A percentile compares a stretch with the other conserved stretches of the same genome.
phyloP scores from a whole-genome alignment of 1,140 invertebrate genomes.

The Drosophila mojavensis region DNA sequence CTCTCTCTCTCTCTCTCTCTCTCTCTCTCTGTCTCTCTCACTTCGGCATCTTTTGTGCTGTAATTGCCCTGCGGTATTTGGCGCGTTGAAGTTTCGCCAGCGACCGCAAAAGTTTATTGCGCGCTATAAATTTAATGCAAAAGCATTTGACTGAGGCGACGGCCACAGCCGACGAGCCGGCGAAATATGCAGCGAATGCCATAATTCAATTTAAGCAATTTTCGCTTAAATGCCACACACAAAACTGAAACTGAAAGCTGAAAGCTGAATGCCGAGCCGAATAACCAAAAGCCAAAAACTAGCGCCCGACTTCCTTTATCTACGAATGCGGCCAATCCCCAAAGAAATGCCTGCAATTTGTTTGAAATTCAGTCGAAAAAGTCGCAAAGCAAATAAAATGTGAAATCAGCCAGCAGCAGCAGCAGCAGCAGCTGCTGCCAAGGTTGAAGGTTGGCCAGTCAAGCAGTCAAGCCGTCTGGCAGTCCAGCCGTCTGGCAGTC shows the following conservation, averaged over 20 bases:
- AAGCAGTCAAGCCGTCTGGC: conserved; percentile 10
- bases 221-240: conserved; percentile 39
- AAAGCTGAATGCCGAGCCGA: background rate
- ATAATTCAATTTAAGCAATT: conserved; percentile 67
- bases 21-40: background rate
- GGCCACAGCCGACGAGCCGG: conserved; percentile 3
- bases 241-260: conserved; percentile 34
- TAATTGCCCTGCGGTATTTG: conserved; percentile 77
- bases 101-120: conserved; percentile 75
- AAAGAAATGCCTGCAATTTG: conserved; percentile 26
- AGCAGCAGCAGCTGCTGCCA: conserved; percentile 32
- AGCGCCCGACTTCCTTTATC: background rate
- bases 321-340: background rate
- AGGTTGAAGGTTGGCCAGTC: conserved; percentile 36
- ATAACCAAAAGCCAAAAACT: conserved; percentile 11
- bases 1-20: background rate
- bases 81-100: conserved; percentile 62
- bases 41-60: conserved; percentile 44
- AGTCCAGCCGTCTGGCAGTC: conserved; percentile 27
- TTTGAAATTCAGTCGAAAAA: conserved; percentile 26
- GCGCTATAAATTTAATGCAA: conserved; percentile 77
- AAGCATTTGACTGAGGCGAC: conserved; percentile 64
- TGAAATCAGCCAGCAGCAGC: conserved; percentile 28
- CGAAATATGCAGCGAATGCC: conserved; percentile 60
- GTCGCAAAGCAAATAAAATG: conserved; percentile 12